Percentiles rank a stretch among this genome's conserved stretches.
Evolutionary conservation across 1,140 invertebrate genomes (phyloP).

Genomic region (Eulimnadia texana): DNA sequence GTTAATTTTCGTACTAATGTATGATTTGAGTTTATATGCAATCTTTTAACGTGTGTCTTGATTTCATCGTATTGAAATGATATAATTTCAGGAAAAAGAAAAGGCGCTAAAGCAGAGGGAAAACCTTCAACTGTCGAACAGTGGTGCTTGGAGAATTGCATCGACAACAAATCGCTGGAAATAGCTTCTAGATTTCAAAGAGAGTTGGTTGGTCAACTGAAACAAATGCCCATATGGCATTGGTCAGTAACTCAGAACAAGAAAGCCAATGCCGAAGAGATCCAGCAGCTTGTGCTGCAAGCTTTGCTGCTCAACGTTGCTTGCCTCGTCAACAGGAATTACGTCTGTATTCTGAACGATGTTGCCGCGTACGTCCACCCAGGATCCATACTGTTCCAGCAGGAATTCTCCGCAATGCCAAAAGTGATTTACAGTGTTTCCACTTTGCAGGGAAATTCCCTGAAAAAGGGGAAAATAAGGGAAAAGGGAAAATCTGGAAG

Average conservation of each 20-base stretch:
- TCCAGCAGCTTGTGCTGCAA: conserved; percentile 1
- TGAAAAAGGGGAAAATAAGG: no score
- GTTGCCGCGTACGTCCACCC: not conserved
- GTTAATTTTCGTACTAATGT: no score
- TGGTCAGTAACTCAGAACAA: not conserved
- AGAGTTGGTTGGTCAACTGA: not conserved
- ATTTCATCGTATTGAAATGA: no score
- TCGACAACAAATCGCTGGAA: conserved; percentile 4
- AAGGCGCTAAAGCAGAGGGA: not conserved
- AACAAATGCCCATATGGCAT: not conserved
- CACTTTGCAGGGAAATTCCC: no score
- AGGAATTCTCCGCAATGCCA: not conserved
- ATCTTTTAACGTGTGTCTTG: no score
- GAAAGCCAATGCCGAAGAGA: not conserved
- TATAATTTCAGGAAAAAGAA: not conserved
- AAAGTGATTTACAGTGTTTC: no score
- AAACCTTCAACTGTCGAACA: not conserved
- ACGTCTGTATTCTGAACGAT: not conserved
- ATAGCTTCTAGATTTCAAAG: not conserved
- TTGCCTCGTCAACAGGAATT: conserved; percentile 2
- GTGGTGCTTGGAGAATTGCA: conserved; percentile 6
- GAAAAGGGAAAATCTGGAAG: no score
- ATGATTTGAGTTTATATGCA: no score
- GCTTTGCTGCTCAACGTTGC: conserved; percentile 2
- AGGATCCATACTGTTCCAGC: not conserved